These are phyloP conservation scores for Stylophora pistillata DNA, from an alignment of 64 coral and sea anemone species.

Conservation along the genomic window DNA sequence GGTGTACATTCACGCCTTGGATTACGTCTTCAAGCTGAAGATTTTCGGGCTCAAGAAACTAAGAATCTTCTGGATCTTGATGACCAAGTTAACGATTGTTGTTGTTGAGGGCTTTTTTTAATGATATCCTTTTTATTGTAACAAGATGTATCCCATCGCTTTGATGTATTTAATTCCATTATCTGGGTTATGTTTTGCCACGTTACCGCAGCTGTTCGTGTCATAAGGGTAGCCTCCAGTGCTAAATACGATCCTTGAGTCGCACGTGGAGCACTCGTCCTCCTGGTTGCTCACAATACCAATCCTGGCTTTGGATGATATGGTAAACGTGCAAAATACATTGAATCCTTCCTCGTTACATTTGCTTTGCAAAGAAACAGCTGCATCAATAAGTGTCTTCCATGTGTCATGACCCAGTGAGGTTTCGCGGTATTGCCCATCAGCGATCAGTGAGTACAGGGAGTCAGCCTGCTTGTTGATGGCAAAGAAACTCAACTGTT, in stretches of 20 bases:
- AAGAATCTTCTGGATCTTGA: too few relatives aligned
- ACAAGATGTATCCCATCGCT: too few relatives aligned
- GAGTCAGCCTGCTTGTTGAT: not conserved
- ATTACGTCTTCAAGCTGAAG: too few relatives aligned
- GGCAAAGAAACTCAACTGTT: not conserved
- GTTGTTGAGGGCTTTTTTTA: too few relatives aligned
- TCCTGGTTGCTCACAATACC: conserved; percentile 29
- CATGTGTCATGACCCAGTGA: conserved; percentile 11
- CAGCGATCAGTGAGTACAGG: conserved; percentile 32
- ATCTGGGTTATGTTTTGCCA: too few relatives aligned
- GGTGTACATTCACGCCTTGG: too few relatives aligned
- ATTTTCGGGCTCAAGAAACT: too few relatives aligned
- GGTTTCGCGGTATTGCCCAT: conserved; percentile 17
- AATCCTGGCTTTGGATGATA: not conserved
- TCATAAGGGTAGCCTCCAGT: not conserved
- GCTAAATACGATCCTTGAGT: conserved; percentile 42
- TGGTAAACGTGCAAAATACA: not conserved
- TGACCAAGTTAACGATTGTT: too few relatives aligned
- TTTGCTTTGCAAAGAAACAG: conserved; percentile 20
- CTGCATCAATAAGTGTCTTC: conserved; percentile 28
- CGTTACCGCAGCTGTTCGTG: too few relatives aligned
- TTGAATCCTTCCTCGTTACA: conserved; percentile 60
- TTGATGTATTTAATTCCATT: too few relatives aligned
- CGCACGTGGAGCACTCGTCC: conserved; percentile 5
- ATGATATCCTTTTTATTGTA: too few relatives aligned